Evolutionary conservation across 2,113 vertebrate genomes (phyloP).

Genomic region (Solea senegalensis): DNA sequence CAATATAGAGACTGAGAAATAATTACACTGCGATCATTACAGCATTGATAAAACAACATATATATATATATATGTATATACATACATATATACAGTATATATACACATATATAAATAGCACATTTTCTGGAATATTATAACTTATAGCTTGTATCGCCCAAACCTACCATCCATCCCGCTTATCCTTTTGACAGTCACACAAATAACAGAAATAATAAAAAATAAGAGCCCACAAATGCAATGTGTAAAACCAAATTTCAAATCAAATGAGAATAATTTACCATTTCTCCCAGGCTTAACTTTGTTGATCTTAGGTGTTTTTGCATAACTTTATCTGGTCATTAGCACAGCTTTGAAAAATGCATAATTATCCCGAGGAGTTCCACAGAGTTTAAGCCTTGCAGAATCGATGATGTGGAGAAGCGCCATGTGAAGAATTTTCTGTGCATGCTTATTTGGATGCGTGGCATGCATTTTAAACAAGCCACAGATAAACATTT

Average conservation of each 20-base stretch:
- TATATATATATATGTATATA: too few species aligned
- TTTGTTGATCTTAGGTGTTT: conserved; percentile 20
- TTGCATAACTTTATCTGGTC: conserved; percentile 5
- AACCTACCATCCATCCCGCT: too few species aligned
- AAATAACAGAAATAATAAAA: background rate
- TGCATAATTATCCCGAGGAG: conserved; percentile 7
- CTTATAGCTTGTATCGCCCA: too few species aligned
- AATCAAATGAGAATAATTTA: background rate
- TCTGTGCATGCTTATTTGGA: conserved; percentile 13
- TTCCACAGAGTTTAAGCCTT: conserved; percentile 12
- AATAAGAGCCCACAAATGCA: background rate
- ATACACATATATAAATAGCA: too few species aligned
- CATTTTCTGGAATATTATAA: too few species aligned
- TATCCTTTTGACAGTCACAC: too few species aligned
- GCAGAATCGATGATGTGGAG: conserved; percentile 1
- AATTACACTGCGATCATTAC: too few species aligned
- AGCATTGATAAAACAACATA: too few species aligned
- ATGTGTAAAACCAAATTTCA: background rate
- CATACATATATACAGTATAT: too few species aligned
- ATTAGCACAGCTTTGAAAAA: conserved; percentile 15
- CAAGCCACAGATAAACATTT: conserved; percentile 17
- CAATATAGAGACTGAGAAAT: too few species aligned
- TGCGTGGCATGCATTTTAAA: conserved; percentile 25
- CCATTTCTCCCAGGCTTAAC: background rate
- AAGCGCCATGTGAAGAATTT: background rate